Evolutionary conservation across 1,140 invertebrate species (phyloP).

Genomic region (Maniola jurtina): DNA sequence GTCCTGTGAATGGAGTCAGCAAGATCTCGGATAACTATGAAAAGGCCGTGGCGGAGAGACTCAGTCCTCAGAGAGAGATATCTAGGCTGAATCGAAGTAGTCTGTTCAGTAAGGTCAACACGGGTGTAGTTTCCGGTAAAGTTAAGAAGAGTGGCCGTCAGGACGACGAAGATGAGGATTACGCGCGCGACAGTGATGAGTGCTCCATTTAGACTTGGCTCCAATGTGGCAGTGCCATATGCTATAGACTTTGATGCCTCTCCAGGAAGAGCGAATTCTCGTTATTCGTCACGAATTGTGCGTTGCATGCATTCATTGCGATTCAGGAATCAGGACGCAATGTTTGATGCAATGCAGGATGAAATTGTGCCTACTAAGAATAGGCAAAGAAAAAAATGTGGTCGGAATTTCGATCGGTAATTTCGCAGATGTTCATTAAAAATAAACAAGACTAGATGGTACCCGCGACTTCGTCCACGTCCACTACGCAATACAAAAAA

Average conservation of each 20-base stretch:
- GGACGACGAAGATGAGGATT: slow-evolving; percentile 78
- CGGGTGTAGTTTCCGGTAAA: slow-evolving; percentile 62
- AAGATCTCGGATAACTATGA: slow-evolving; percentile 78
- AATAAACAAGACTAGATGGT: no score
- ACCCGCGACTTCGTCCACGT: no score
- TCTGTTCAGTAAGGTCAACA: slow-evolving; percentile 72
- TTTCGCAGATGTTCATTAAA: no score
- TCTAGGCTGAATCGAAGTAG: slow-evolving; percentile 61
- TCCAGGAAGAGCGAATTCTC: no score
- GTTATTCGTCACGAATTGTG: no score
- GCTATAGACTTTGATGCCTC: slow-evolving; percentile 24
- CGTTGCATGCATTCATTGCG: no score
- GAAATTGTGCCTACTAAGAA: no score
- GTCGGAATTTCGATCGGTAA: no score
- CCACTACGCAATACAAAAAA: no score
- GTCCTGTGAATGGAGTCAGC: slow-evolving; percentile 71
- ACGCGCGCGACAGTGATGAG: slow-evolving; percentile 81
- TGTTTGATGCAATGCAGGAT: no score
- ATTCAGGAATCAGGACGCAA: no score
- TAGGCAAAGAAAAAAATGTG: no score
- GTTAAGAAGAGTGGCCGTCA: slow-evolving; percentile 51
- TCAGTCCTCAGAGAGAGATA: slow-evolving; percentile 63
- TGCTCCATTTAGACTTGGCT: slow-evolving; percentile 73
- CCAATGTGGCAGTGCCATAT: slow-evolving; percentile 26
- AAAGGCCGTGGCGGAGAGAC: slow-evolving; percentile 61